phyloP scores from a whole-genome alignment of 2,797 vertebrate species.

The Catostomus latipinnis region DNA sequence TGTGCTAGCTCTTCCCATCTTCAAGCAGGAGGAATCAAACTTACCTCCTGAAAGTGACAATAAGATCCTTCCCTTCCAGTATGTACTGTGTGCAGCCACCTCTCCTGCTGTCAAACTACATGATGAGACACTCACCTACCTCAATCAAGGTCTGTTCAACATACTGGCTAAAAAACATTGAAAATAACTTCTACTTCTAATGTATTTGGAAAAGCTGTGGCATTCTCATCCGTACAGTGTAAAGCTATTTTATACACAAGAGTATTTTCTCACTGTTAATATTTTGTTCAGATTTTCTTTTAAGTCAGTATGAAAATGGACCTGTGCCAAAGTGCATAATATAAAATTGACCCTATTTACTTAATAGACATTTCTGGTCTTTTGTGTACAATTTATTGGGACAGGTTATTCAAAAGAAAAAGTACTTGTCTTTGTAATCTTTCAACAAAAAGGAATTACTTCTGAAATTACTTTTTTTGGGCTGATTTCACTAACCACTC shows the following conservation, averaged over 20 bases:
- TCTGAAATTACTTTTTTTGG: no score
- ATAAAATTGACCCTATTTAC: no score
- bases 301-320: no score
- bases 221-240: background rate
- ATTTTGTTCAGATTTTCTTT: background rate
- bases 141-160: conserved; percentile 91
- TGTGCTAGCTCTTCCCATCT: conserved; percentile 96
- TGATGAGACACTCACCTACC: conserved; percentile 97
- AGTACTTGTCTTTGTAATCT: no score
- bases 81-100: conserved; percentile 97
- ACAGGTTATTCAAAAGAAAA: no score
- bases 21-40: conserved; percentile 98
- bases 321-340: no score
- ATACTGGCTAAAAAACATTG: conserved; percentile 50
- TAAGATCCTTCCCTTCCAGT: conserved; percentile 96
- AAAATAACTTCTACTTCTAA: conserved; percentile 8
- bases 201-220: background rate
- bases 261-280: background rate
- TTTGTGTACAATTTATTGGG: no score
- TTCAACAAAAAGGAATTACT: no score
- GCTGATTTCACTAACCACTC: no score
- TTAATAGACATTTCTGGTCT: no score
- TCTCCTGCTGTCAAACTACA: conserved; percentile 97
- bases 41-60: conserved; percentile 89
- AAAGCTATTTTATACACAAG: background rate